These are phyloP conservation scores for Epinephelus fuscoguttatus DNA, from an alignment of 2,113 vertebrate species.

Conservation along the genomic window DNA sequence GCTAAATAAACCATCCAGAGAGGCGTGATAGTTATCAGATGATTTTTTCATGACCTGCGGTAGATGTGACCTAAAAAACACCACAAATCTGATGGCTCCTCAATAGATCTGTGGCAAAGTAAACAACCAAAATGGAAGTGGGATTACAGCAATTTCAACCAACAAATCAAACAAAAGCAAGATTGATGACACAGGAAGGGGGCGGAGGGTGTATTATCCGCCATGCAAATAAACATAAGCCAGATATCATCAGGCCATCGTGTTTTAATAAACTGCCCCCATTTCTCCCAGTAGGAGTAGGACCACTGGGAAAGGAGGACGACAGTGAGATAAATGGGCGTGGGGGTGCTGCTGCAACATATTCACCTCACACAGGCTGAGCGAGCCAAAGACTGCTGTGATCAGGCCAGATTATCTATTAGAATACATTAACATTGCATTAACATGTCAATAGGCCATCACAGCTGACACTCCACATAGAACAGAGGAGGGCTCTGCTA, in stretches of 20 bases:
- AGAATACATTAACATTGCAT: constrained; percentile 82
- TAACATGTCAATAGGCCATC: constrained; percentile 83
- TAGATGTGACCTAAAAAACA: constrained; percentile 59
- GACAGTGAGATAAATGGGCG: constrained; percentile 60
- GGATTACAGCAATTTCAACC: constrained; percentile 50
- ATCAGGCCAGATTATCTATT: constrained; percentile 77
- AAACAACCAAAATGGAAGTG: constrained; percentile 58
- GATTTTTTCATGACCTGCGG: constrained; percentile 68
- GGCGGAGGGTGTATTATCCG: constrained; percentile 25
- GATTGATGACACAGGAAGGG: constrained; percentile 25
- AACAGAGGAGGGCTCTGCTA: constrained; percentile 42
- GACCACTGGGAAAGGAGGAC: constrained; percentile 16
- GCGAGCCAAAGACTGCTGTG: constrained; percentile 59
- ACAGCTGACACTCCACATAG: constrained; percentile 74
- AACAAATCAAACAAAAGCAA: constrained; percentile 53
- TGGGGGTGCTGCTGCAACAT: constrained; percentile 60
- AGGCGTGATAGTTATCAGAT: constrained; percentile 66
- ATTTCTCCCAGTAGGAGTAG: constrained; percentile 8
- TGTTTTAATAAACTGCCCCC: constrained; percentile 22
- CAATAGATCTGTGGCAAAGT: constrained; percentile 33
- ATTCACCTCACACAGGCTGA: constrained; percentile 56
- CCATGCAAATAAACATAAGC: constrained; percentile 46
- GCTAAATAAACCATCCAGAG: constrained; percentile 75
- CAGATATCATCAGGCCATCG: constrained; percentile 16
- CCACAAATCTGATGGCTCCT: constrained; percentile 27